phyloP scores from a whole-genome alignment of 2,888 invertebrate species.

The Proisotoma minuta region DNA sequence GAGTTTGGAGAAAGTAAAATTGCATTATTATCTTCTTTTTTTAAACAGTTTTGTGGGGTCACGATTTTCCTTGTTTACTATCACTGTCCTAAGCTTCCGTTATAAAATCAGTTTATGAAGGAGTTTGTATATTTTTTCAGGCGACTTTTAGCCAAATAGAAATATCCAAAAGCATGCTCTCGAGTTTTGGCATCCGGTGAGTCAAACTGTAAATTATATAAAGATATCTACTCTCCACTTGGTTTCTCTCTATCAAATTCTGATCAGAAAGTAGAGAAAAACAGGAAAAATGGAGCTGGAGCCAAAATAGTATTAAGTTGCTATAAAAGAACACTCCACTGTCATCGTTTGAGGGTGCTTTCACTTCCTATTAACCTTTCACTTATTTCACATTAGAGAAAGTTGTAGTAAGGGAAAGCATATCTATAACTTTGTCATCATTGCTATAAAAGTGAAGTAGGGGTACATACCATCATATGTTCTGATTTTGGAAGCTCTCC shows the following conservation, averaged over 20 bases:
- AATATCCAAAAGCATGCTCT: too few relatives aligned
- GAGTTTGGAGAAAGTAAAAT: too few relatives aligned
- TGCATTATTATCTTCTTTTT: too few relatives aligned
- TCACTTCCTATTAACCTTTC: conserved; percentile 8
- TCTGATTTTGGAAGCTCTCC: too few relatives aligned
- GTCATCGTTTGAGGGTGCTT: conserved; percentile 4
- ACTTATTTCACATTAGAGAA: conserved; percentile 9
- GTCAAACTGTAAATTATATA: background rate
- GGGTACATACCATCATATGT: too few relatives aligned
- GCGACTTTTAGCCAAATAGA: background rate
- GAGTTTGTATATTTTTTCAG: background rate
- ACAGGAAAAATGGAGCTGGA: background rate
- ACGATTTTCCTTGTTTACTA: too few relatives aligned
- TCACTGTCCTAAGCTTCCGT: too few relatives aligned
- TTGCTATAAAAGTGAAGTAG: too few relatives aligned
- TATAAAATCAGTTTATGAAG: too few relatives aligned
- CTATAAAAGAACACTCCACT: conserved; percentile 11
- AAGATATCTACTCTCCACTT: conserved; percentile 4
- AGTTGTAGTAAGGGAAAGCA: background rate
- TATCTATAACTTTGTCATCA: too few relatives aligned
- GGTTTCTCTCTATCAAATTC: background rate
- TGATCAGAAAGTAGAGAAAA: background rate
- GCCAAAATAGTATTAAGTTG: conserved; percentile 10
- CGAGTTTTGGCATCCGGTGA: too few relatives aligned
- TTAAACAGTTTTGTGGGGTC: too few relatives aligned